Conservation (phyloP, 2,113 vertebrate genomes). For the Harpagus bidentatus region DNA sequence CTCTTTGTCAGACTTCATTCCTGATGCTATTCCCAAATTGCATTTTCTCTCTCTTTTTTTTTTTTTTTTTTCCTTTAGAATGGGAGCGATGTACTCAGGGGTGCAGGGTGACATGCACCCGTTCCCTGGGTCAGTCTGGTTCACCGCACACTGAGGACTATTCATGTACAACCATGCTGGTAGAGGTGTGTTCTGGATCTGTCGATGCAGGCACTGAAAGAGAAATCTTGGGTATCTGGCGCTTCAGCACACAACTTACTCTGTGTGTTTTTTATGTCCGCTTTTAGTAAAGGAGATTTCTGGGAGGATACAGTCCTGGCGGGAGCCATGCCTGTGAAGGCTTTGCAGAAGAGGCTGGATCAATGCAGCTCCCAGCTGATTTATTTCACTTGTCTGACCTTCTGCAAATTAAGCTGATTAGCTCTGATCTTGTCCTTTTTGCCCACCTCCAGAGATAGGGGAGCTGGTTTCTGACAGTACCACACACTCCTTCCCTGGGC, state of each 20-base stretch:
- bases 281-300: neutral
- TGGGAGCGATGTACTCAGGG: no score
- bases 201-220: neutral
- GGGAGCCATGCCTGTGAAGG: neutral
- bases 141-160: neutral
- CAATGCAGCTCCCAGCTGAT: neutral
- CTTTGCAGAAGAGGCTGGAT: neutral
- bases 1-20: neutral
- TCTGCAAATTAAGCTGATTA: neutral
- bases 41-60: neutral
- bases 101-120: neutral
- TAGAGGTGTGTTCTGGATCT: neutral
- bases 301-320: neutral
- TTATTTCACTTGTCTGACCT: neutral
- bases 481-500: neutral
- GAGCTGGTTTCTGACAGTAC: neutral
- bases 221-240: neutral
- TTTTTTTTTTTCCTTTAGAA: neutral
- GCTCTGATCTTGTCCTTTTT: neutral
- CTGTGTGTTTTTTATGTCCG: neutral
- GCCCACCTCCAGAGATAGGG: neutral
- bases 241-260: neutral
- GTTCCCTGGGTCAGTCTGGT: neutral
- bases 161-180: neutral
- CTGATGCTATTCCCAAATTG: neutral